These are phyloP conservation scores for Pyrocephalus nanus DNA, from an alignment of 2,797 vertebrate genomes.

Conservation along the genomic window DNA sequence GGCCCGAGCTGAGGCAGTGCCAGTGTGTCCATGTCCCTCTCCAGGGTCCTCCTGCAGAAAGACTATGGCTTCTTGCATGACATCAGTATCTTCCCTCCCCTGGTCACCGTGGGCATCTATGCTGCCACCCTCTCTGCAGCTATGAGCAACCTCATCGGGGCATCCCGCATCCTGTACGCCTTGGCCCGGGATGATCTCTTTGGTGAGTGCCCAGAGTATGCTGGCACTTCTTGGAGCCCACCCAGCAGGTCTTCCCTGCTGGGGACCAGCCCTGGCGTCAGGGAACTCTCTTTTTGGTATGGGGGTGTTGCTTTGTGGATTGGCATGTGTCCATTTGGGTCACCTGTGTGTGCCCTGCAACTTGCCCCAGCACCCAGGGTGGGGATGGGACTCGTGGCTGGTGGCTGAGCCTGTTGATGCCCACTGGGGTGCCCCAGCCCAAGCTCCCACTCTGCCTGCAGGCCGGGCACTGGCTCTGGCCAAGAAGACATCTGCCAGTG, in stretches of 20 bases:
- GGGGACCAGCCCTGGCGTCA: neutral
- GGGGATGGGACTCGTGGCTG: neutral
- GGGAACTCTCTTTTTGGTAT: neutral
- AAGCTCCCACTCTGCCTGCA: neutral
- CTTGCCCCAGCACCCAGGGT: neutral
- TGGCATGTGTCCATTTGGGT: neutral
- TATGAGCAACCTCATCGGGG: slow-evolving; percentile 92
- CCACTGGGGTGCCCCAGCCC: neutral
- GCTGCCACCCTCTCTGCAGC: slow-evolving; percentile 88
- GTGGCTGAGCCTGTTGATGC: neutral
- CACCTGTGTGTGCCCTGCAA: neutral
- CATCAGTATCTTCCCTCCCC: slow-evolving; percentile 86
- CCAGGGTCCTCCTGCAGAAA: slow-evolving; percentile 83
- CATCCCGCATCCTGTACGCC: slow-evolving; percentile 89
- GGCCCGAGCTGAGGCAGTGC: accelerated
- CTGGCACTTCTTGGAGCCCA: neutral
- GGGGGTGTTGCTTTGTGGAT: neutral
- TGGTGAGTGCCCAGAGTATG: slow-evolving; percentile 68
- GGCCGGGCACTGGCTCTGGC: slow-evolving; percentile 82
- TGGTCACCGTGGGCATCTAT: slow-evolving; percentile 87
- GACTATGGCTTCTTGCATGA: slow-evolving; percentile 88
- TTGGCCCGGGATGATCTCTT: slow-evolving; percentile 88
- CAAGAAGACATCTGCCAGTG: slow-evolving; percentile 83
- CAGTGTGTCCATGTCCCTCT: neutral
- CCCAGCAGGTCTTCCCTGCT: neutral